Evolutionary conservation across 2,888 invertebrate genomes (phyloP).

Genomic region (Oxytorus armatus): DNA sequence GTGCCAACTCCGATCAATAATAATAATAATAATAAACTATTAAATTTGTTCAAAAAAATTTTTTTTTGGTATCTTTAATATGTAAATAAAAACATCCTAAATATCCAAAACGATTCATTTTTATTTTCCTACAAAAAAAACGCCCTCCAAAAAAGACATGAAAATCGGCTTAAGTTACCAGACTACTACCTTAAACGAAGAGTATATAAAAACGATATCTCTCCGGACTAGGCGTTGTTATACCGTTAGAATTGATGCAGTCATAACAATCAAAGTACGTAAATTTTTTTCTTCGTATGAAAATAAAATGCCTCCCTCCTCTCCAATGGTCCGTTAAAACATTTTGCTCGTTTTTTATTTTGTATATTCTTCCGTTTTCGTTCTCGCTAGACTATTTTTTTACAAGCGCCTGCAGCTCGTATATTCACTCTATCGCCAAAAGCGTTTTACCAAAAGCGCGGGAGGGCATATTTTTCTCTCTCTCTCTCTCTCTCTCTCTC

Average conservation of each 20-base stretch:
- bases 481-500: slow-evolving; percentile 27
- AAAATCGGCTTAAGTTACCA: too few relatives aligned
- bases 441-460: slow-evolving; percentile 53
- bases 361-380: background rate
- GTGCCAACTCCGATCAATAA: too few relatives aligned
- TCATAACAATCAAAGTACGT: background rate
- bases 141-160: too few relatives aligned
- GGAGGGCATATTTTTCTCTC: slow-evolving; percentile 37
- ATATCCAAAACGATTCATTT: too few relatives aligned
- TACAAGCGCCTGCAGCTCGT: background rate
- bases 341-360: background rate
- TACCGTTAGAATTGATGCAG: too few relatives aligned
- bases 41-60: too few relatives aligned
- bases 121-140: too few relatives aligned
- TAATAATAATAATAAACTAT: too few relatives aligned
- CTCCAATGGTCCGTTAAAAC: background rate
- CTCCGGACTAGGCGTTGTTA: background rate
- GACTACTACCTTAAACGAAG: too few relatives aligned
- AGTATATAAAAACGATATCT: slow-evolving; percentile 6
- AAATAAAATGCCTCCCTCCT: too few relatives aligned
- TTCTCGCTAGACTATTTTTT: background rate
- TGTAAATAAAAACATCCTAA: too few relatives aligned
- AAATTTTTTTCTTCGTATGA: background rate
- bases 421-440: slow-evolving; percentile 41
- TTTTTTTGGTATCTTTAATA: too few relatives aligned